Conservation (phyloP, 1,140 invertebrate species). For the Drosophila littoralis region DNA sequence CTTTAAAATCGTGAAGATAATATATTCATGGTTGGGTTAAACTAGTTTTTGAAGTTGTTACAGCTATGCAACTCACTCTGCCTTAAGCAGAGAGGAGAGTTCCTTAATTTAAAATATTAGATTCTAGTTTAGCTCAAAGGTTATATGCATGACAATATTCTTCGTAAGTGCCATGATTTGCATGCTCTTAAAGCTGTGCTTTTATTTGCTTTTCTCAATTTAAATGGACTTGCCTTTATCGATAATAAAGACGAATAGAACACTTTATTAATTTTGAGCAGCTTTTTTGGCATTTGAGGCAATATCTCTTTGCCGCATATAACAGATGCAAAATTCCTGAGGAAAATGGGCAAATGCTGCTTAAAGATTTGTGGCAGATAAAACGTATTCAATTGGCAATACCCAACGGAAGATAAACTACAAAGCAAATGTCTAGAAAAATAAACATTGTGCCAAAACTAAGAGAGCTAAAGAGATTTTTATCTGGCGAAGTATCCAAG, state of each 20-base stretch:
- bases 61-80: too few species aligned
- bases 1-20: too few species aligned
- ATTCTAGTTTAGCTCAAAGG: too few species aligned
- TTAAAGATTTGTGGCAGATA: not conserved
- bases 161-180: too few species aligned
- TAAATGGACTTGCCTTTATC: too few species aligned
- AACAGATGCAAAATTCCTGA: not conserved
- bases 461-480: constrained; percentile 21
- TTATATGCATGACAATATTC: too few species aligned
- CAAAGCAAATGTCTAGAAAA: constrained; percentile 13
- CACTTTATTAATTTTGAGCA: not conserved
- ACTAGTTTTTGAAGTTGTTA: too few species aligned
- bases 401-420: constrained; percentile 16
- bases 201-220: too few species aligned
- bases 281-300: not conserved
- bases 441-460: constrained; percentile 7
- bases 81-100: too few species aligned
- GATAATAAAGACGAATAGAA: not conserved
- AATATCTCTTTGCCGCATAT: not conserved
- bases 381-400: constrained; percentile 15
- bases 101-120: too few species aligned
- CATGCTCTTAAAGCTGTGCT: too few species aligned
- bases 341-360: not conserved
- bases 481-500: constrained; percentile 5
- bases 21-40: too few species aligned